Conservation (phyloP, 2,113 vertebrate genomes). For the Sterrhoptilus dennistouni region DNA sequence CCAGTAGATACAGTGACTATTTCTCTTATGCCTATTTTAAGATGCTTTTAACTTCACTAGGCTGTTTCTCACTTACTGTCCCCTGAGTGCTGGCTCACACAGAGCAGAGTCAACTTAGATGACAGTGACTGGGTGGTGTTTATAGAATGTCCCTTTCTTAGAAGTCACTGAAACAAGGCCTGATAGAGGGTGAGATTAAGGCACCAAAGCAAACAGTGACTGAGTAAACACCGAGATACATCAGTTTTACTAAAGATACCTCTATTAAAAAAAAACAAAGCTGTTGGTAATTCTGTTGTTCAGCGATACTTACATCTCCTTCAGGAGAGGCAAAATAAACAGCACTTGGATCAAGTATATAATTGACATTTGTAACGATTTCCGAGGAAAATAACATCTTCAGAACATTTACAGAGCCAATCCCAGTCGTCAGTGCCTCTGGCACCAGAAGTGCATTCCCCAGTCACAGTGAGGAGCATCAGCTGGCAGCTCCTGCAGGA, state of each 20-base stretch:
- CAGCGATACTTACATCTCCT: constrained; percentile 72
- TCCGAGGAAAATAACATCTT: constrained; percentile 79
- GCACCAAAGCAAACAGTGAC: background rate
- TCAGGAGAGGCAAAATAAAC: constrained; percentile 80
- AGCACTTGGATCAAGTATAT: constrained; percentile 84
- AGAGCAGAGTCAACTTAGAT: background rate
- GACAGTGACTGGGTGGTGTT: background rate
- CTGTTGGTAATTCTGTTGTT: background rate
- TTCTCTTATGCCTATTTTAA: background rate
- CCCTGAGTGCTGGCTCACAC: background rate
- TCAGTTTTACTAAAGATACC: background rate
- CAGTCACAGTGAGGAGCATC: constrained; percentile 85
- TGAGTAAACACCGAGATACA: background rate
- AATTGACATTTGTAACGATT: constrained; percentile 68
- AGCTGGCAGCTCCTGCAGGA: constrained; percentile 79
- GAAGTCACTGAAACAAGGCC: background rate
- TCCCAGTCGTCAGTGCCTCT: constrained; percentile 88
- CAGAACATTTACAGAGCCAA: constrained; percentile 78
- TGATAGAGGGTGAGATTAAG: background rate
- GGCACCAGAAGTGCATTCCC: constrained; percentile 87
- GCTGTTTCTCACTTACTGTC: background rate
- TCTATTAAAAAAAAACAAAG: background rate
- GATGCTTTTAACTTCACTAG: background rate
- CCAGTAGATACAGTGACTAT: background rate
- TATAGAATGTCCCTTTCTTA: background rate